Conservation (phyloP, 2,113 vertebrate species). For the Tiliqua scincoides region DNA sequence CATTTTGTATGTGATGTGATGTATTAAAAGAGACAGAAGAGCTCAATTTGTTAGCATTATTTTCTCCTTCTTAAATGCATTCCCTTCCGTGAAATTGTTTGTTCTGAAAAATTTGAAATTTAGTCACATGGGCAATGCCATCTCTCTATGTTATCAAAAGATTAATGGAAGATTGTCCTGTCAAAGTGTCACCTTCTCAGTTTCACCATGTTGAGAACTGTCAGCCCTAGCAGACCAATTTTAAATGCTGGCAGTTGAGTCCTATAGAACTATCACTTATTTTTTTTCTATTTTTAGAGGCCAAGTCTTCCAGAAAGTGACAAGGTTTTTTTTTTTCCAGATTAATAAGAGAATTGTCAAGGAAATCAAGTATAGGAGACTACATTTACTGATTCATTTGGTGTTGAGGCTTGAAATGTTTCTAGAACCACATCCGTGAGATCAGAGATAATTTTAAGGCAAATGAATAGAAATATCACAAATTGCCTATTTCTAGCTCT, state of each 20-base stretch:
- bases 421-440: constrained; percentile 10
- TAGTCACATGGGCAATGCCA: constrained; percentile 48
- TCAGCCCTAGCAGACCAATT: constrained; percentile 47
- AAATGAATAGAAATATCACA: constrained; percentile 12
- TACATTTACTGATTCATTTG: constrained; percentile 5
- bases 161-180: constrained; percentile 36
- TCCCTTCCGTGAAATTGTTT: constrained; percentile 54
- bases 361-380: constrained; percentile 41
- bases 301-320: constrained; percentile 54
- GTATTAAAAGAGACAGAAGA: constrained; percentile 57
- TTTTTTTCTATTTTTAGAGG: constrained; percentile 59
- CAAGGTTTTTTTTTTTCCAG: constrained; percentile 61
- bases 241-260: constrained; percentile 40
- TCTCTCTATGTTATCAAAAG: constrained; percentile 43
- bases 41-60: constrained; percentile 50
- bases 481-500: background rate
- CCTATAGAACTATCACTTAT: constrained; percentile 43
- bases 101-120: constrained; percentile 51
- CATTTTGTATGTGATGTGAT: constrained; percentile 59
- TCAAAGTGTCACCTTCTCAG: constrained; percentile 30
- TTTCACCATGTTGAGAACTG: constrained; percentile 38
- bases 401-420: background rate
- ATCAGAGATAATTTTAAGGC: constrained; percentile 33
- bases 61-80: constrained; percentile 42
- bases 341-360: constrained; percentile 66